Evolutionary conservation across 2,113 vertebrate genomes (phyloP), one percentile per base, ranked within the genome.

Genomic region (Chunga burmeisteri): DNA sequence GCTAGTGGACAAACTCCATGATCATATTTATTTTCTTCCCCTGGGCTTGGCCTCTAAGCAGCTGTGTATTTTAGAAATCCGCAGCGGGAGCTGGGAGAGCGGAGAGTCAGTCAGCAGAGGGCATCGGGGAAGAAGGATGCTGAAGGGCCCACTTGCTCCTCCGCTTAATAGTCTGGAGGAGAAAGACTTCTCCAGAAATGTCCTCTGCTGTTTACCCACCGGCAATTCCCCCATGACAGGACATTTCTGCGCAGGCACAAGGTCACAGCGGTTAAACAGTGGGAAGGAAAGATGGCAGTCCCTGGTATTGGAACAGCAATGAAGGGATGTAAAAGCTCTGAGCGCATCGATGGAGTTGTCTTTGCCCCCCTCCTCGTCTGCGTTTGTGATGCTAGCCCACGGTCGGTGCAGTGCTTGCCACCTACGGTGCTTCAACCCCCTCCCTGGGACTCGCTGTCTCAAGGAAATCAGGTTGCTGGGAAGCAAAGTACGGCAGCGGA

Each of bases 401-500:
- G 7, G 27, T 10, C 2, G 0, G 47, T n/a, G 40, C 29, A 11
- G 18, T 8, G 16, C 27, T 59, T 50, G 61, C 14, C n/a, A 65
- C 13, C 40, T 55, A 8, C 3, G 16, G 18, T 40, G n/a, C 71
- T 47, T 78, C 83, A 36, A 6, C 25, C 36, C n/a, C 30, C 16
- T 42, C 25, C 44, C 36, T 16, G 36, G n/a, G 53, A 50, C 44
- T 44, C 42, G 62, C 44, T 42, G 30, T 25, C 62, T 86, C n/a
- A 65, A 42, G 62, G 50, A 49, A 66, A 29, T 42, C 25, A 13
- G 52, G 4, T 30, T 50, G 61, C 62, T 50, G 62, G 36, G 23
- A 42, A 11, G 52, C 30, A 58, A 42, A 67, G 42, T n/a, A 58
- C 0, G 0, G 23, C n/a, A 16, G 83, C 0, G 1, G 29, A 29